Evolutionary conservation across 1,140 invertebrate species (phyloP).

Genomic region (Pachyrhynchus sulphureomaculatus): DNA sequence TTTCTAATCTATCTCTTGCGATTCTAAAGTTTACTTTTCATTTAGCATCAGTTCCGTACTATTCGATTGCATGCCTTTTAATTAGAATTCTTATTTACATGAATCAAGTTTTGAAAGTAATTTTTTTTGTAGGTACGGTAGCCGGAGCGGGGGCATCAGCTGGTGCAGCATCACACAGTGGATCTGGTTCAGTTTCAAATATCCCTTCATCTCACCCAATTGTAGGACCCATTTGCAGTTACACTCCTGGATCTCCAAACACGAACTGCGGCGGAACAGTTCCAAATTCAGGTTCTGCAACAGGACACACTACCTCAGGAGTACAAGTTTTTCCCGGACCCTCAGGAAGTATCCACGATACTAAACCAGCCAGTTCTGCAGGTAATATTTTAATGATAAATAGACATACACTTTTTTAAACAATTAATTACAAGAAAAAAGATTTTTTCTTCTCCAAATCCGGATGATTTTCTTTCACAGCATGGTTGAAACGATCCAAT

Average conservation of each 20-base stretch:
- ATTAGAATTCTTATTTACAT: not conserved
- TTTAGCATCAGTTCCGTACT: too few relatives aligned
- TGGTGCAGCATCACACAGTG: not conserved
- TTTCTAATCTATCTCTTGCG: too few relatives aligned
- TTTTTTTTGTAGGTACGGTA: not conserved
- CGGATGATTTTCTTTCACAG: too few relatives aligned
- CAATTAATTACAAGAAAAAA: too few relatives aligned
- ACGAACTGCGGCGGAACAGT: not conserved
- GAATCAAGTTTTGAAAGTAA: not conserved
- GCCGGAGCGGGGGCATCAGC: not conserved
- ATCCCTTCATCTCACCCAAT: constrained; percentile 2
- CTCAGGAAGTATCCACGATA: constrained; percentile 20
- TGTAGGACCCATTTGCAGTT: constrained; percentile 1
- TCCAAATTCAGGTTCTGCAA: too few relatives aligned
- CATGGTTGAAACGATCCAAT: too few relatives aligned
- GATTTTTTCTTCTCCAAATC: too few relatives aligned
- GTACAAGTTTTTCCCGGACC: constrained; percentile 10
- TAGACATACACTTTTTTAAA: too few relatives aligned
- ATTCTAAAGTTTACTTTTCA: too few relatives aligned
- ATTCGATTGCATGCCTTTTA: too few relatives aligned
- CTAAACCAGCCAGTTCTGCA: constrained; percentile 3
- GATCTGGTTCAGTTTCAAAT: constrained; percentile 10
- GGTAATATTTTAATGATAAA: not conserved
- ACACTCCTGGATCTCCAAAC: constrained; percentile 13
- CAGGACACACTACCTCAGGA: not conserved